Base-by-base conservation (phyloP, 2,888 invertebrate genomes). In the Spisula solida region DNA sequence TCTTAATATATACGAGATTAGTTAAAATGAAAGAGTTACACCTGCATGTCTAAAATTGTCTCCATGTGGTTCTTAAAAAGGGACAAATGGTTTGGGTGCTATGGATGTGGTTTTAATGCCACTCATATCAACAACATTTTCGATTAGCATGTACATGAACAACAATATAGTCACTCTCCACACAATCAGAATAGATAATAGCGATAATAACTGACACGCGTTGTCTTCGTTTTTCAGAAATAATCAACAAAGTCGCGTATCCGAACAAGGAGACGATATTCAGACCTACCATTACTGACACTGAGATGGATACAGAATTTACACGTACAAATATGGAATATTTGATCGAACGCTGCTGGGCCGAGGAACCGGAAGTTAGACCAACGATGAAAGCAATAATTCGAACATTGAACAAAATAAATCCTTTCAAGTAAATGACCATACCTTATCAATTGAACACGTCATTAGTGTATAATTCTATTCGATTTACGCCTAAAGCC, bases 371-470 rank as follows among this genome's bases (percentile, higher is more conserved):
- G 0, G 90, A 91, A 12, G 81, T 85, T 8, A 92, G 96, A 80
- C 95, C 95, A 0, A 86, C 93, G 0, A 87, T 93, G 10, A 94
- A 93, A 86, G 86, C 90, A n/a, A 92, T 95, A 0, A 88, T 95
- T 2, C 93, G 94, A 75, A 93, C 92, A 20, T 90, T 96, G 29
- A 94, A 93, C 70, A 93, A 92, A 78, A 93, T 95, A 56, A 96
- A 94, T 88, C 96, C 96, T 0, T 95, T 93, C 91, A 95, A 94
- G 95, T 95, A 88, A 66, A 41, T 66, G 2, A 25, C n/a, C 10
- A 25, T 10, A 25, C 12, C 25, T 66, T n/a, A n/a, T 66, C 41
- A 2, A 41, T 66, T 51, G 51, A 51, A 16, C 51, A 41, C 2
- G 4, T 41, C n/a, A n/a, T n/a, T n/a, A n/a, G n/a, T 41, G 41